Conservation (phyloP, 2,888 invertebrate species). For the Andrena marginata region DNA sequence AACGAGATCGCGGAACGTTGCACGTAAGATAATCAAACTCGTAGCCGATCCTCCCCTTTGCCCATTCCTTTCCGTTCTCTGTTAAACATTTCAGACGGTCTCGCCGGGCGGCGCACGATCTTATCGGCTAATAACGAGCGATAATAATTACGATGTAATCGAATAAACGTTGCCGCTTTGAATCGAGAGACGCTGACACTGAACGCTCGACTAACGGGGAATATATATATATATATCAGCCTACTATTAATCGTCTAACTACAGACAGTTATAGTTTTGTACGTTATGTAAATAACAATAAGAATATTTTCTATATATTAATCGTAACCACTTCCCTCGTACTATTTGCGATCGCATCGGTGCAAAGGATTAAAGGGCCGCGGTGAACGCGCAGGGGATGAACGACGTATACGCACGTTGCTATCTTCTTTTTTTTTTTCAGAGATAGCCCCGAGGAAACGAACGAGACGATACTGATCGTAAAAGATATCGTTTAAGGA, state of each 20-base stretch:
- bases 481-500: neutral
- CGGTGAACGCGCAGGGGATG: slow-evolving; percentile 25
- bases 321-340: slow-evolving; percentile 37
- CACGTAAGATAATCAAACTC: slow-evolving; percentile 8
- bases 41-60: neutral
- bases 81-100: neutral
- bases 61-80: neutral
- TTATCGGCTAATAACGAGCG: slow-evolving; percentile 20
- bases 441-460: neutral
- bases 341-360: slow-evolving; percentile 49
- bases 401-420: neutral
- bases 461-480: slow-evolving; percentile 13
- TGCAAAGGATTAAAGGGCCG: slow-evolving; percentile 40
- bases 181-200: neutral
- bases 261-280: slow-evolving; percentile 58
- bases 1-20: neutral
- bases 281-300: slow-evolving; percentile 61
- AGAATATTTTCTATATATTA: slow-evolving; percentile 59
- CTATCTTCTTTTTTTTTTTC: too few species aligned
- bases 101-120: neutral
- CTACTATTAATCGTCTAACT: slow-evolving; percentile 28
- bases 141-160: slow-evolving; percentile 1
- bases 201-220: slow-evolving; percentile 4
- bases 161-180: neutral
- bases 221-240: slow-evolving; percentile 4